Evolutionary conservation across 2,113 vertebrate genomes (phyloP).

Genomic region (Riparia riparia): DNA sequence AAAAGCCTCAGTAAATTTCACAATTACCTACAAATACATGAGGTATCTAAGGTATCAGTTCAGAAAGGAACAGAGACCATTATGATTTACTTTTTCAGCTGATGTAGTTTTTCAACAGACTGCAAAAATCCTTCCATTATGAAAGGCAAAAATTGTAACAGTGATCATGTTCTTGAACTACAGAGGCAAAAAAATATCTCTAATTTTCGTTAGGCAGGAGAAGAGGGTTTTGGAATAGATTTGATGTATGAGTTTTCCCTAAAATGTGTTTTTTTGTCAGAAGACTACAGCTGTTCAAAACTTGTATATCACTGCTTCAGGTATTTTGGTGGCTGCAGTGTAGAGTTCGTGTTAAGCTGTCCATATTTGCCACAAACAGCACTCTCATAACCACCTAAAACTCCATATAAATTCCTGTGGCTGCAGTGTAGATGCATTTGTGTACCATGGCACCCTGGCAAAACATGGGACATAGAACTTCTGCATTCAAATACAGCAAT

Average conservation of each 20-base stretch:
- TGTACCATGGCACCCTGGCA: background rate
- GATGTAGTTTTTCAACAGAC: background rate
- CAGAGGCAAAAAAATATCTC: background rate
- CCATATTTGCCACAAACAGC: background rate
- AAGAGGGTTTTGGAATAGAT: background rate
- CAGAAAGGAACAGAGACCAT: background rate
- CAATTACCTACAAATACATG: background rate
- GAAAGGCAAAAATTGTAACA: background rate
- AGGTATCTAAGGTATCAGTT: background rate
- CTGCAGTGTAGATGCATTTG: background rate
- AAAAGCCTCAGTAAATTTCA: background rate
- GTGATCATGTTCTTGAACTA: background rate
- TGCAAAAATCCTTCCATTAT: background rate
- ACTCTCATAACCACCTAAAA: background rate
- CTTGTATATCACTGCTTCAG: background rate
- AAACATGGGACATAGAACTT: background rate
- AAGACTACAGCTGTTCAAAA: background rate
- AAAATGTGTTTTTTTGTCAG: background rate
- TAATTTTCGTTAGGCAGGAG: background rate
- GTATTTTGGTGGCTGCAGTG: background rate
- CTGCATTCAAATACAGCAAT: background rate
- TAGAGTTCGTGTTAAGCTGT: background rate
- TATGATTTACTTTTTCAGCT: background rate
- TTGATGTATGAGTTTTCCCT: background rate
- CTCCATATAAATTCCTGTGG: background rate